Conservation (phyloP, 2,113 vertebrate genomes). For the Oenanthe oenanthe region DNA sequence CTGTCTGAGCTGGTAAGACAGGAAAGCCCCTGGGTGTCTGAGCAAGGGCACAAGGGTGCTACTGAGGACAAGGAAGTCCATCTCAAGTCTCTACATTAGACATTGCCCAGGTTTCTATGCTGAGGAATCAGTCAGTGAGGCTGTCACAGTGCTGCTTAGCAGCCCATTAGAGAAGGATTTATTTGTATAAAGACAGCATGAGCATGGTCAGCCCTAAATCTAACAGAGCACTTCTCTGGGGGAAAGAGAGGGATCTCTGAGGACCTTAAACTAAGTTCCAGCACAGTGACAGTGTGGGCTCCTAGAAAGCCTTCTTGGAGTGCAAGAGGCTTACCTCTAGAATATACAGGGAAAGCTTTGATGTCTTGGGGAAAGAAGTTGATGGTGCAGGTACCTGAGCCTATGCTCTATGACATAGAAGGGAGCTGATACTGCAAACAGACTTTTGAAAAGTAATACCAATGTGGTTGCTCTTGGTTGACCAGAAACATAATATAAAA, state of each 20-base stretch:
- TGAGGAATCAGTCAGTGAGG: not conserved
- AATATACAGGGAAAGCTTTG: not conserved
- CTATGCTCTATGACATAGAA: not conserved
- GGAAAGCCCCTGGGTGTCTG: not conserved
- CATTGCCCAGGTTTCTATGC: not conserved
- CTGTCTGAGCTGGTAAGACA: not conserved
- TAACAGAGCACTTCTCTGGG: not conserved
- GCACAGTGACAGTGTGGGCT: not conserved
- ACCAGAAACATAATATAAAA: not conserved
- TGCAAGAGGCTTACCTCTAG: not conserved
- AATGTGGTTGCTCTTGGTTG: not conserved
- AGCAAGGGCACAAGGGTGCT: not conserved
- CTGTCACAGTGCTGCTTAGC: not conserved
- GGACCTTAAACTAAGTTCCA: not conserved
- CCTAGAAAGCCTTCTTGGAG: not conserved
- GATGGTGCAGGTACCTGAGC: not conserved
- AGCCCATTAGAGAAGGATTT: accelerated
- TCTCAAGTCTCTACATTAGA: not conserved
- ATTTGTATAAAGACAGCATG: not conserved
- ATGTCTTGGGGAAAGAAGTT: not conserved
- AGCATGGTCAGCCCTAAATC: too few species aligned
- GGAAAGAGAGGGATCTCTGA: not conserved
- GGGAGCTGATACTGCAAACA: not conserved
- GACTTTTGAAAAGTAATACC: not conserved
- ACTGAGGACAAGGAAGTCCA: not conserved